Evolutionary conservation across 2,113 vertebrate species (phyloP).

Genomic region (Vombatus ursinus): DNA sequence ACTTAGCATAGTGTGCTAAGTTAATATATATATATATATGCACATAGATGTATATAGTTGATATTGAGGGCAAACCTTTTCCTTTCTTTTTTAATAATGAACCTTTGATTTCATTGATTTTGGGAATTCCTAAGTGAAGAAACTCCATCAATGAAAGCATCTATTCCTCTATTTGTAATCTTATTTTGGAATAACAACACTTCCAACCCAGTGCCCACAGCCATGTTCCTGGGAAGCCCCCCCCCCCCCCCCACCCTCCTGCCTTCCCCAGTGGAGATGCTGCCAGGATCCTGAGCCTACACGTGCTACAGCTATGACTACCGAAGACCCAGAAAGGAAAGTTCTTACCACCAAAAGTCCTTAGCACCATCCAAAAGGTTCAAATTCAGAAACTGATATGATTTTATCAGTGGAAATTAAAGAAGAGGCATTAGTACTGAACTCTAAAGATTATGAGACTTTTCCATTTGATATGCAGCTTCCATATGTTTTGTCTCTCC

Average conservation of each 20-base stretch:
- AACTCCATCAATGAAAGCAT: not conserved
- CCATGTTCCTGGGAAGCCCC: no score
- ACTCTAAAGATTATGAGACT: not conserved
- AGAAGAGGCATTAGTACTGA: not conserved
- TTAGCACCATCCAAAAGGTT: not conserved
- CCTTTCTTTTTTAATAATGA: not conserved
- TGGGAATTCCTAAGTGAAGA: not conserved
- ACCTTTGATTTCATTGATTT: not conserved
- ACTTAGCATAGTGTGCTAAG: not conserved
- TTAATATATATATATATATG: not conserved
- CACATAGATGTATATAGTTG: no score
- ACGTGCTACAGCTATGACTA: not conserved
- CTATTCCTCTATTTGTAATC: not conserved
- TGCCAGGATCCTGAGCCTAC: not conserved
- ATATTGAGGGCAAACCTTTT: no score
- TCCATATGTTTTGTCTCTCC: not conserved
- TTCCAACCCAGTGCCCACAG: not conserved
- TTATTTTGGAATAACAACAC: not conserved
- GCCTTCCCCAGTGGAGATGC: no score
- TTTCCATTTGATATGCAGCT: not conserved
- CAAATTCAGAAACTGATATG: not conserved
- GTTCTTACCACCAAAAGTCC: not conserved
- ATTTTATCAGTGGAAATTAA: not conserved
- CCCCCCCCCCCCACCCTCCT: no score
- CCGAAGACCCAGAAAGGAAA: not conserved